Percentiles rank a stretch among this genome's conserved stretches.
phyloP scores from a whole-genome alignment of 2,888 invertebrate genomes.

The Papilio demoleus region DNA sequence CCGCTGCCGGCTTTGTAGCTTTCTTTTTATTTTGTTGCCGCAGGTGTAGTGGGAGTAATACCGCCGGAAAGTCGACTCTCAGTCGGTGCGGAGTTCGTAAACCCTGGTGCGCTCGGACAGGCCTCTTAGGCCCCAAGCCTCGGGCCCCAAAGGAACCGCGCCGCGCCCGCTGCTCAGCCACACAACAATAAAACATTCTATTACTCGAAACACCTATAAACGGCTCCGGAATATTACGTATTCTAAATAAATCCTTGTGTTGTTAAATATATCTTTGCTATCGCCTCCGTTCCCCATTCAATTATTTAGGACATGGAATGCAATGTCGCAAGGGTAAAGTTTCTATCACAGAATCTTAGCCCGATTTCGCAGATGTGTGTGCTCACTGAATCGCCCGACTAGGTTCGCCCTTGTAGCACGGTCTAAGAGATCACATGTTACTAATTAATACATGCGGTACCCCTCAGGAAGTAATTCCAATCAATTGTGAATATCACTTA shows the following conservation, averaged over 20 bases:
- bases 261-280: slow-evolving; percentile 73
- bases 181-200: slow-evolving; percentile 62
- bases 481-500: slow-evolving; percentile 61
- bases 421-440: slow-evolving; percentile 51
- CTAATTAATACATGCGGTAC: slow-evolving; percentile 70
- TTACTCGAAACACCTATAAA: slow-evolving; percentile 71
- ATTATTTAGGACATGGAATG: slow-evolving; percentile 73
- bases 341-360: slow-evolving; percentile 33
- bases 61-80: slow-evolving; percentile 85
- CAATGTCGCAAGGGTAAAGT: slow-evolving; percentile 67
- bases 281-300: slow-evolving; percentile 64
- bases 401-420: slow-evolving; percentile 82
- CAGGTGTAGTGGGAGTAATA: slow-evolving; percentile 86
- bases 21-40: slow-evolving; percentile 79
- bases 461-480: slow-evolving; percentile 82
- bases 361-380: slow-evolving; percentile 79
- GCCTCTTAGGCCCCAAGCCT: slow-evolving; percentile 65
- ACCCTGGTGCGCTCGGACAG: slow-evolving; percentile 79
- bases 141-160: slow-evolving; percentile 47
- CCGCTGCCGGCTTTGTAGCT: slow-evolving; percentile 78
- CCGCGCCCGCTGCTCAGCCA: slow-evolving; percentile 50
- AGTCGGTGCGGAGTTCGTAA: slow-evolving; percentile 86
- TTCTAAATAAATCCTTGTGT: slow-evolving; percentile 78
- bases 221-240: slow-evolving; percentile 76
- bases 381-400: slow-evolving; percentile 71